These are phyloP conservation scores for Anthophora plumipes DNA, from an alignment of 2,888 invertebrate genomes.

Conservation along the genomic window DNA sequence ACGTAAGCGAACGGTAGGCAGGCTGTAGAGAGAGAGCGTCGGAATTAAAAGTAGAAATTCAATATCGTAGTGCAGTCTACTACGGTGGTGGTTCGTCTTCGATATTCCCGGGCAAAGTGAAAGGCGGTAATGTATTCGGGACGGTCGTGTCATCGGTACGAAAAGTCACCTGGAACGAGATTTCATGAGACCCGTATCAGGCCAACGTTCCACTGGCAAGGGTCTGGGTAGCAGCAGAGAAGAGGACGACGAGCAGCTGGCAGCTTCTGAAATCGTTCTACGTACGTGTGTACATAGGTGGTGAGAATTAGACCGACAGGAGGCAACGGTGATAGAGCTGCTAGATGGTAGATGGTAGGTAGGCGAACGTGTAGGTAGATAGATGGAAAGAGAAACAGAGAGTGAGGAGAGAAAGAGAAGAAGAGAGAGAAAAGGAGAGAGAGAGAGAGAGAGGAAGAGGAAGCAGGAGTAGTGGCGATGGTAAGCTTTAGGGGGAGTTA, in stretches of 20 bases:
- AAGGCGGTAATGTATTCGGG: slow-evolving; percentile 56
- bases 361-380: slow-evolving; percentile 9
- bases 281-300: slow-evolving; percentile 65
- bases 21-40: background rate
- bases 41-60: slow-evolving; percentile 62
- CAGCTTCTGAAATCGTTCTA: slow-evolving; percentile 61
- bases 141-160: slow-evolving; percentile 56
- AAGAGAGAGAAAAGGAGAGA: slow-evolving; percentile 1
- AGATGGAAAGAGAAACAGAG: slow-evolving; percentile 11
- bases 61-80: slow-evolving; percentile 46
- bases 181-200: slow-evolving; percentile 59
- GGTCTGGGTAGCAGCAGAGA: background rate
- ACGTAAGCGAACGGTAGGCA: slow-evolving; percentile 41
- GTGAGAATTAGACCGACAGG: slow-evolving; percentile 69
- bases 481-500: slow-evolving; percentile 27
- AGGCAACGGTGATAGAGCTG: slow-evolving; percentile 41
- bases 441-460: slow-evolving; percentile 32
- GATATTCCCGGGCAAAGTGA: slow-evolving; percentile 60
- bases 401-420: slow-evolving; percentile 12
- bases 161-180: slow-evolving; percentile 62
- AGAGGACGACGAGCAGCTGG: slow-evolving; percentile 51
- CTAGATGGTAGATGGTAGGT: slow-evolving; percentile 28
- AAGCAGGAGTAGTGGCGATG: slow-evolving; percentile 34
- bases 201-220: slow-evolving; percentile 23
- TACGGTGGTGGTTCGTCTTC: slow-evolving; percentile 39